Evolutionary conservation across 2,113 vertebrate genomes (phyloP).

Genomic region (Pseudopipra pipra): DNA sequence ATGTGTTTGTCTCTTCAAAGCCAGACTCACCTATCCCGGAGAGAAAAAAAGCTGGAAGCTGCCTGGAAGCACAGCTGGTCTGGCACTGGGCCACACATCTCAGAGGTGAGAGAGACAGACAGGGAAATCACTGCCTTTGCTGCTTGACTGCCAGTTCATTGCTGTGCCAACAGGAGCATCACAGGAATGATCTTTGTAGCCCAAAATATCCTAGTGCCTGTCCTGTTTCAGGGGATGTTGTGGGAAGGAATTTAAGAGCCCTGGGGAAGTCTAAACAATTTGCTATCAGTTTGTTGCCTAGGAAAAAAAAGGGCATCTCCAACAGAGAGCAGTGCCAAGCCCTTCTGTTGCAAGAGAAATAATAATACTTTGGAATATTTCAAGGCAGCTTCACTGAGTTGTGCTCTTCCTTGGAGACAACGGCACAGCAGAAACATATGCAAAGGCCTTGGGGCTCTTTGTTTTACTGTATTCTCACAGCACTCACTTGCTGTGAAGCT

Average conservation of each 20-base stretch:
- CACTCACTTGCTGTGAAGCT: not conserved
- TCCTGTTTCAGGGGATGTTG: not conserved
- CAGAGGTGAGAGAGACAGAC: not conserved
- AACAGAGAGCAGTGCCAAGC: not conserved
- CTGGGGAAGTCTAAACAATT: not conserved
- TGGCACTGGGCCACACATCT: constrained; percentile 27
- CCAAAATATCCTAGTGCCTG: not conserved
- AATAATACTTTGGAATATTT: not conserved
- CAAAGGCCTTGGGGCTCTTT: not conserved
- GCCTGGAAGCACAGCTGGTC: constrained; percentile 36
- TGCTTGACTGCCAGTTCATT: not conserved
- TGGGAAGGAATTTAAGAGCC: not conserved
- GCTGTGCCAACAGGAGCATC: rapidly evolving
- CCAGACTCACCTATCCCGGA: constrained; percentile 2
- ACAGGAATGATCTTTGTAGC: not conserved
- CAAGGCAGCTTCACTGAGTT: not conserved
- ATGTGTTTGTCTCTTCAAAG: not conserved
- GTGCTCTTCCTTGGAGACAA: not conserved
- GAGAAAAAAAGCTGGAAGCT: constrained; percentile 27
- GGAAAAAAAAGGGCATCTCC: constrained; percentile 31
- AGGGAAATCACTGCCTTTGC: not conserved
- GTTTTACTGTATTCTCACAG: not conserved
- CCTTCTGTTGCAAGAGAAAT: constrained; percentile 24
- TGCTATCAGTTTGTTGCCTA: not conserved
- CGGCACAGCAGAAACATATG: not conserved